These are phyloP conservation scores for Thysanoteuthis rhombus DNA, from an alignment of 2,888 invertebrate species.

Conservation along the genomic window DNA sequence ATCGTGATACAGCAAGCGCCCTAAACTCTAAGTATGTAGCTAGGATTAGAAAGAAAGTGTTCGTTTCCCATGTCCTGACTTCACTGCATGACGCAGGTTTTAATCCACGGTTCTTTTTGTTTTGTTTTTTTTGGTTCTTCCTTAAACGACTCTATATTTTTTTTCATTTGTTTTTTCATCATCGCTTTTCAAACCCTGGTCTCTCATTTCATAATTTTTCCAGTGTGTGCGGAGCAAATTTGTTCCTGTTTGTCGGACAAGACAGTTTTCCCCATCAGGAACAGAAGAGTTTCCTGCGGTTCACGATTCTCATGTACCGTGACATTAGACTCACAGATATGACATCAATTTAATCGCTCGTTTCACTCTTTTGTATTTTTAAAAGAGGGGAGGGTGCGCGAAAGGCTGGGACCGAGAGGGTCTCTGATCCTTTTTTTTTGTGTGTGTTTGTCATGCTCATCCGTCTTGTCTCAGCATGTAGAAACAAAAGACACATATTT, in stretches of 20 bases:
- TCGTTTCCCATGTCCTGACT: background rate
- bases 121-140: background rate
- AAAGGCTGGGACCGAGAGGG: background rate
- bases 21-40: background rate
- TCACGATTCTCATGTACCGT: background rate
- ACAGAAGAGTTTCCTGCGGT: background rate
- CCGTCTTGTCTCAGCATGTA: background rate
- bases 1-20: no score
- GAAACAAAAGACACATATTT: no score
- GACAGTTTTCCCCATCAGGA: background rate
- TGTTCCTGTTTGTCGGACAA: background rate
- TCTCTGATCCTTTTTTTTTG: background rate
- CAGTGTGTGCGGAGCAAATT: background rate
- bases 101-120: background rate
- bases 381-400: no score
- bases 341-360: background rate
- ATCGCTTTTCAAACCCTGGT: background rate
- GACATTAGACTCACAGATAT: background rate
- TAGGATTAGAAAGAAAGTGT: background rate
- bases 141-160: background rate
- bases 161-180: no score
- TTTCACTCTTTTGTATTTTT: background rate
- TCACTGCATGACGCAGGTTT: background rate
- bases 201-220: background rate
- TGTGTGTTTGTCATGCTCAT: background rate